These are phyloP conservation scores for Leptodactylus fuscus DNA, from an alignment of 2,113 vertebrate species.

Conservation along the genomic window DNA sequence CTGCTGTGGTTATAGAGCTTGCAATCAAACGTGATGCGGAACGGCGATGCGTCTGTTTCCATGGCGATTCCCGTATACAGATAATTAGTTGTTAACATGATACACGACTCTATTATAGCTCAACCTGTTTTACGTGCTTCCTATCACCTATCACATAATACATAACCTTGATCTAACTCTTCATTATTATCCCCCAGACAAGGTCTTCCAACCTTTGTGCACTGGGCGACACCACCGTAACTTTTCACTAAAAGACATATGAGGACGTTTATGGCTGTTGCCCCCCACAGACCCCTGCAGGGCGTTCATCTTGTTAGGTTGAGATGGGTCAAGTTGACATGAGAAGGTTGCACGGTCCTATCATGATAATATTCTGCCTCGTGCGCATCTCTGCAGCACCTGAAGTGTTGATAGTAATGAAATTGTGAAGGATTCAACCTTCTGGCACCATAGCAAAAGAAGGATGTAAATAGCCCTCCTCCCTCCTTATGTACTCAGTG, in stretches of 20 bases:
- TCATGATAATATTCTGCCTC: background rate
- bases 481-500: slow-evolving; percentile 46
- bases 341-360: background rate
- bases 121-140: background rate
- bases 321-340: background rate
- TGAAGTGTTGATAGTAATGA: slow-evolving; percentile 48
- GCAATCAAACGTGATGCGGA: background rate
- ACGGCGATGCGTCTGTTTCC: slow-evolving; percentile 33
- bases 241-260: background rate
- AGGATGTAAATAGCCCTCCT: slow-evolving; percentile 64
- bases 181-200: background rate
- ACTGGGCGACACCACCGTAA: background rate
- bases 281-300: too few species aligned
- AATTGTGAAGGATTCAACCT: slow-evolving; percentile 63
- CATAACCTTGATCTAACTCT: background rate
- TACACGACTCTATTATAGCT: background rate
- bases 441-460: slow-evolving; percentile 53
- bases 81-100: slow-evolving; percentile 46
- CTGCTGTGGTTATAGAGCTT: slow-evolving; percentile 16
- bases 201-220: background rate
- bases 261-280: too few species aligned
- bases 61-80: slow-evolving; percentile 40
- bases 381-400: background rate
- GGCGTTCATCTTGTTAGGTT: too few species aligned
- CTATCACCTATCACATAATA: background rate